Evolutionary conservation across 2,113 vertebrate species (phyloP).

Genomic region (Spea multiplicata): DNA sequence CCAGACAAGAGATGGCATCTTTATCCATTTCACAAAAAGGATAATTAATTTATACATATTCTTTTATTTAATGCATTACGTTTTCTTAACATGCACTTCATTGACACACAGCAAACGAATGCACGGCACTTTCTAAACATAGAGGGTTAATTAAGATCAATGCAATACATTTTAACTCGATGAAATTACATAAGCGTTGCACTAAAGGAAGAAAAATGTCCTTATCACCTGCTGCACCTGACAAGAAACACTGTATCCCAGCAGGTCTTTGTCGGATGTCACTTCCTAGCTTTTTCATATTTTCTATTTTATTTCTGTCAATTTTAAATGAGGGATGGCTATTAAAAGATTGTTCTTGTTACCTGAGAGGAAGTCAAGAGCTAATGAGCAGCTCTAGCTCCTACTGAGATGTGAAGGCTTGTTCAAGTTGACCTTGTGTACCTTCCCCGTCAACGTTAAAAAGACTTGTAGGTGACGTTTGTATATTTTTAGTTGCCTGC

Average conservation of each 20-base stretch:
- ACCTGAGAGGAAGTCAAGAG: constrained; percentile 16
- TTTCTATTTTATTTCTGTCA: neutral
- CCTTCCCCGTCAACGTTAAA: constrained; percentile 10
- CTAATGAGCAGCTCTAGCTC: constrained; percentile 29
- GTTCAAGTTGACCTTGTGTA: constrained; percentile 31
- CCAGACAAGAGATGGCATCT: no score
- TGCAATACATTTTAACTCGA: no score
- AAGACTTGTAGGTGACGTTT: constrained; percentile 21
- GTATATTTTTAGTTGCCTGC: constrained; percentile 25
- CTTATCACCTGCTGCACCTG: neutral
- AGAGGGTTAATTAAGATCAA: no score
- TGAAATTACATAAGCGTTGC: neutral
- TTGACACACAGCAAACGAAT: no score
- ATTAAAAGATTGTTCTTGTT: constrained; percentile 34
- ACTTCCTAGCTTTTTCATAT: constrained; percentile 7
- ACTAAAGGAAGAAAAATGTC: neutral
- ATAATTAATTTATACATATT: no score
- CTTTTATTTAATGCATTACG: no score
- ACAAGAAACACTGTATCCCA: neutral
- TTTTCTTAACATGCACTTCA: no score
- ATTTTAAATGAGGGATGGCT: constrained; percentile 24
- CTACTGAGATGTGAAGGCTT: constrained; percentile 23
- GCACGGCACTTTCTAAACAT: no score
- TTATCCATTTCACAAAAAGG: no score
- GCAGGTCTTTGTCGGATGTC: constrained; percentile 24